These are phyloP conservation scores for Numida meleagris DNA, from an alignment of 2,113 vertebrate genomes.

Conservation along the genomic window DNA sequence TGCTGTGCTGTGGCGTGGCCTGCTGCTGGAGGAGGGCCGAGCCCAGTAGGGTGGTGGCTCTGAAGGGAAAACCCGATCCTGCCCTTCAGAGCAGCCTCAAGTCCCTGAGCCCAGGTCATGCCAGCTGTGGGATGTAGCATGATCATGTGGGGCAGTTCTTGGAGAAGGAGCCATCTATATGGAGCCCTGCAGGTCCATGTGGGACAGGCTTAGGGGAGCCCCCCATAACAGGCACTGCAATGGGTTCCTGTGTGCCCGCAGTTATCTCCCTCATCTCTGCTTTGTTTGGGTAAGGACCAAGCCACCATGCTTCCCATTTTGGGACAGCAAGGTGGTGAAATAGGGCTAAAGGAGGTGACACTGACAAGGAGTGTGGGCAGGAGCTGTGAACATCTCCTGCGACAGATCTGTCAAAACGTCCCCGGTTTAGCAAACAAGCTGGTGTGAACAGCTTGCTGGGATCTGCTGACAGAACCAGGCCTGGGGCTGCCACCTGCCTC, in stretches of 20 bases:
- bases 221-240: neutral
- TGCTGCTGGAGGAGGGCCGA: fast-evolving
- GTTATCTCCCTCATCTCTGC: neutral
- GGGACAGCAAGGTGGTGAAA: neutral
- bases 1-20: neutral
- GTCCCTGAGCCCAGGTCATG: fast-evolving
- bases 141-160: neutral
- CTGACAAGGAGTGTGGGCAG: neutral
- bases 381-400: fast-evolving
- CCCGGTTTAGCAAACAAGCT: neutral
- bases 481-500: neutral
- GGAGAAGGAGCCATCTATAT: neutral
- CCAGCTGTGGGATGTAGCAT: neutral
- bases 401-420: constrained; percentile 9
- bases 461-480: neutral
- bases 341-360: neutral
- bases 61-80: neutral
- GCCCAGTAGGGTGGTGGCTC: neutral
- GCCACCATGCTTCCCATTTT: neutral
- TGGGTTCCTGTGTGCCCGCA: neutral
- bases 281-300: neutral
- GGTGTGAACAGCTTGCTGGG: neutral
- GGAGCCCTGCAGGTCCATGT: neutral
- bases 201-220: neutral
- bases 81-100: neutral